Evolutionary conservation across 35 echinoderm and acorn worm species (phyloP).

Genomic region (Ophioderma brevispina): DNA sequence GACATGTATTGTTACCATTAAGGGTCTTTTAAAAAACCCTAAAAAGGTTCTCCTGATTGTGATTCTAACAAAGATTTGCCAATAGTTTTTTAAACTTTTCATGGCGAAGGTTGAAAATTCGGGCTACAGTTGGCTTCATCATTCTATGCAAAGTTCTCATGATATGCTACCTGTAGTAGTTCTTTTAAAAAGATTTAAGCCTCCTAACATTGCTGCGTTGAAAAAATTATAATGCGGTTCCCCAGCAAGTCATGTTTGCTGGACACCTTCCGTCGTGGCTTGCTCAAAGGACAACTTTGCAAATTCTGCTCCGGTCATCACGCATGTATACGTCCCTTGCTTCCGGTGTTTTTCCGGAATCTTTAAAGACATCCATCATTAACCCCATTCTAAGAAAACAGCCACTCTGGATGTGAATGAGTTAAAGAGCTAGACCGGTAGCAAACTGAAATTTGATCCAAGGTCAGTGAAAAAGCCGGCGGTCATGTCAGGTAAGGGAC

Average conservation of each 20-base stretch:
- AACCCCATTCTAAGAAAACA: too few relatives aligned
- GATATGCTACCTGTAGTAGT: not conserved
- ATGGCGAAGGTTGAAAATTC: not conserved
- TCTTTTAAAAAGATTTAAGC: not conserved
- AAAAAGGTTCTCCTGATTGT: not conserved
- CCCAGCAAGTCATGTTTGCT: too few relatives aligned
- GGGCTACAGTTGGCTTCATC: not conserved
- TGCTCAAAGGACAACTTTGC: not conserved
- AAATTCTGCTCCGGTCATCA: not conserved
- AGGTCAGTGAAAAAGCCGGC: not conserved
- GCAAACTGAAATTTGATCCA: not conserved
- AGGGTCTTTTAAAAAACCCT: not conserved
- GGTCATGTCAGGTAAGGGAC: not conserved
- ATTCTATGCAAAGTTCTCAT: not conserved
- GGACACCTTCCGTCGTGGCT: not conserved
- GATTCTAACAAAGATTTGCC: not conserved
- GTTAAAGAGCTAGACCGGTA: not conserved
- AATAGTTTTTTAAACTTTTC: not conserved
- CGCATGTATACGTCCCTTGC: not conserved
- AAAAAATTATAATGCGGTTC: not conserved
- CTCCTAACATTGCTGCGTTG: not conserved
- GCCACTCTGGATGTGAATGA: too few relatives aligned
- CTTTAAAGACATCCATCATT: too few relatives aligned
- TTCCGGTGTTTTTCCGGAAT: too few relatives aligned
- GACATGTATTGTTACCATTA: not conserved